Base-by-base conservation (phyloP, 2,113 vertebrate genomes). In the Eulemur macaco region DNA sequence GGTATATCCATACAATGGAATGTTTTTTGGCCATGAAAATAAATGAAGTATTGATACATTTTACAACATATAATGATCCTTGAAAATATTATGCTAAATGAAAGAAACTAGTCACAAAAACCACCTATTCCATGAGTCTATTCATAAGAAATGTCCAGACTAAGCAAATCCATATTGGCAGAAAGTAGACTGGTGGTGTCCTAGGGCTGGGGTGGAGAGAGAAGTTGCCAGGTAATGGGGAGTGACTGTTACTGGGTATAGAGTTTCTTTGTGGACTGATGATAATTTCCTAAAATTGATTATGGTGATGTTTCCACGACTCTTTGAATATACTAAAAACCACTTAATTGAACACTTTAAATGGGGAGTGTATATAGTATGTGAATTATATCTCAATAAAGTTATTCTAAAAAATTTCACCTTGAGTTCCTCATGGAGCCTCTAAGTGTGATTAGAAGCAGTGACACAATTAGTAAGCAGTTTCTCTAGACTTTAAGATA, bases 371-470 rank as follows among this genome's bases (percentile, higher is more conserved):
- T 71, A n/a, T 68, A 68, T 50, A 45, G 34, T 10, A 68, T 68
- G 31, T 68, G 45, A 69, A 83, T 71, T 76, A 42, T 78, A 89
- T 86, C 50, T 90, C 58, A 69, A 56, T 83, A 83, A 86, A 82
- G 17, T 21, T 50, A 10, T 60, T 74, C 45, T 63, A 85, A 58
- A 91, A 96, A 78, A 76, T 63, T 60, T 82, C 50, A 76, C 23
- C 39, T 69, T 23, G 58, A 82, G 21, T 90, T 93, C 81, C 58
- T 93, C 29, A 12, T 76, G 66, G 10, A 76, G 34, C 80, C 89
- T 66, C 60, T 23, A 90, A 76, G 34, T 76, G 50, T 81, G 60
- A 86, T 95, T 76, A 89, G 73, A 93, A 95, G 73, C 56, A 86
- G 42, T 93, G 50, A 23, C 9, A 93, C 14, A 37, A 76, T 93